Conservation (phyloP, 2,797 vertebrate genomes). For the Myripristis murdjan region DNA sequence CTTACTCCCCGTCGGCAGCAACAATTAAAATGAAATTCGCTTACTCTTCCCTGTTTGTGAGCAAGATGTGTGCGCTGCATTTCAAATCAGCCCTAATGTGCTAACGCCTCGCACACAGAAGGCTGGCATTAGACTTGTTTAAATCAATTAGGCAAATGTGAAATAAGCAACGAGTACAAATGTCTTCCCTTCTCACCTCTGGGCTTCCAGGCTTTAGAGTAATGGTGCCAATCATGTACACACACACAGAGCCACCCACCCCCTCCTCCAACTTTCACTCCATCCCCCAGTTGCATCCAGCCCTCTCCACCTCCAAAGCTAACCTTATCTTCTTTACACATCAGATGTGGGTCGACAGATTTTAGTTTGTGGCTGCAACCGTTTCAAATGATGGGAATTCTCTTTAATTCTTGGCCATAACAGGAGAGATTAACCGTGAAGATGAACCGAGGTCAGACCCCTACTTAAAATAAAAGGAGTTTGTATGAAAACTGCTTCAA, state of each 20-base stretch:
- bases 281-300: constrained; percentile 40
- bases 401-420: neutral
- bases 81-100: constrained; percentile 82
- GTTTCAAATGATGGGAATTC: too few relatives aligned
- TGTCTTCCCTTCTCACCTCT: constrained; percentile 78
- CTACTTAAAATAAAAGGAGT: constrained; percentile 40
- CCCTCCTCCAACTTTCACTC: constrained; percentile 58
- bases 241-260: constrained; percentile 37
- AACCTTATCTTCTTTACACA: constrained; percentile 46
- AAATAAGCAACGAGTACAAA: constrained; percentile 80
- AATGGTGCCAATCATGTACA: constrained; percentile 80
- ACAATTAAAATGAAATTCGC: constrained; percentile 86
- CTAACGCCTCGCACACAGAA: constrained; percentile 79
- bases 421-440: constrained; percentile 29
- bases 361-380: constrained; percentile 56
- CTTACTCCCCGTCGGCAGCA: constrained; percentile 83
- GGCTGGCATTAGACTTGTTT: constrained; percentile 83
- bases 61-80: constrained; percentile 78
- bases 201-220: constrained; percentile 69
- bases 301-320: constrained; percentile 62
- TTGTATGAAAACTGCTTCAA: constrained; percentile 59
- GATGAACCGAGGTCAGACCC: constrained; percentile 50
- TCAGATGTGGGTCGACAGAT: constrained; percentile 16
- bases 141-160: constrained; percentile 88
- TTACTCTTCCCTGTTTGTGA: constrained; percentile 76